Conservation (phyloP, 2,797 vertebrate genomes). For the Pangasius larnaudii region DNA sequence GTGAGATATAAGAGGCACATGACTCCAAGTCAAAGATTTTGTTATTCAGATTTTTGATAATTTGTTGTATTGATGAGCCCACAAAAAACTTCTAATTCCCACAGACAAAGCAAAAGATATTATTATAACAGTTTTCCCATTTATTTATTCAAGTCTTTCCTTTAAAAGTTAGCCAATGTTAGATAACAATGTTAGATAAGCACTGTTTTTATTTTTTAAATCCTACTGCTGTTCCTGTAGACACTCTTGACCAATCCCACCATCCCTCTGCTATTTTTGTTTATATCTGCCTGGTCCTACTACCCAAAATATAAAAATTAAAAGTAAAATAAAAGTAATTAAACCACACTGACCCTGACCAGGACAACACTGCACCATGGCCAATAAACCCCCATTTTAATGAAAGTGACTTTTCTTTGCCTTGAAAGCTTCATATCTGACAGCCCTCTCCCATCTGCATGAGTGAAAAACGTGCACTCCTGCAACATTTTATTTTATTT, state of each 20-base stretch:
- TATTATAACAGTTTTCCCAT: background rate
- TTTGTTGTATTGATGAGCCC: background rate
- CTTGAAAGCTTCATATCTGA: background rate
- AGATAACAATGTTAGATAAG: background rate
- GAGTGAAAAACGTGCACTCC: background rate
- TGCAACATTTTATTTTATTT: background rate
- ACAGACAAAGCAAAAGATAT: background rate
- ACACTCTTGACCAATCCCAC: background rate
- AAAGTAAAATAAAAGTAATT: background rate
- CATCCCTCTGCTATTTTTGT: background rate
- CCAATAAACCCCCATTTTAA: background rate
- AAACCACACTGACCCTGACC: background rate
- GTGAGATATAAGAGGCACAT: background rate
- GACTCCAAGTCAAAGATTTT: background rate
- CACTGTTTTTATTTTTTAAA: background rate
- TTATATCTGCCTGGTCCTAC: background rate
- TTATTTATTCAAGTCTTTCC: background rate
- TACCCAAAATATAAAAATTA: background rate
- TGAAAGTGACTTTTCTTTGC: background rate
- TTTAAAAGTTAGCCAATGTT: background rate
- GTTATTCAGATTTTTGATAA: background rate
- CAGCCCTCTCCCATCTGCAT: background rate
- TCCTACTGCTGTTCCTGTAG: background rate
- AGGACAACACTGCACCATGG: background rate
- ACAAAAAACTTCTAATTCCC: background rate